A percentile compares a stretch with the other conserved stretches of the same genome.
Evolutionary conservation across 2,113 vertebrate genomes (phyloP).

Genomic region (Phylloscopus trochiloides): DNA sequence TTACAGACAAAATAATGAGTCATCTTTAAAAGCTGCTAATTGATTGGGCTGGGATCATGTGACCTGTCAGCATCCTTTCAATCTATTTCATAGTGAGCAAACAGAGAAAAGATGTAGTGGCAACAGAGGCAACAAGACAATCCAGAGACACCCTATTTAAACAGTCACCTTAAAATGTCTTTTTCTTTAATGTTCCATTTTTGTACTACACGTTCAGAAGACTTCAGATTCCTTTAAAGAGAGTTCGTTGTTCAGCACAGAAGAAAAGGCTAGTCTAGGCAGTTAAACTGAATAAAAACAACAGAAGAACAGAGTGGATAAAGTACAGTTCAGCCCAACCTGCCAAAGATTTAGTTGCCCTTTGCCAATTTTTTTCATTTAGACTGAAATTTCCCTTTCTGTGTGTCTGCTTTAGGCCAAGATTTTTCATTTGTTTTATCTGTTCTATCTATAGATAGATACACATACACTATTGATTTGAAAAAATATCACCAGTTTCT

Average conservation of each 20-base stretch:
- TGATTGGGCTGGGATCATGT: not conserved
- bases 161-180: not conserved
- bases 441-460: not conserved
- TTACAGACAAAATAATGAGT: conserved; percentile 52
- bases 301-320: not conserved
- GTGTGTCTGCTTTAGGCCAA: not conserved
- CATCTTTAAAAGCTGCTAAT: conserved; percentile 34
- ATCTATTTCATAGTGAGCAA: not conserved
- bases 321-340: not conserved
- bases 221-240: not conserved
- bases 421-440: not conserved
- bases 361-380: not conserved
- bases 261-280: not conserved
- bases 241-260: not conserved
- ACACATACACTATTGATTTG: not conserved
- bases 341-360: not conserved
- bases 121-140: not conserved
- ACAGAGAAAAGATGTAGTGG: not conserved
- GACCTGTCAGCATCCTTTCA: not conserved
- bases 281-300: conserved; percentile 2
- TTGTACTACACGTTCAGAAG: not conserved
- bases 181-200: not conserved
- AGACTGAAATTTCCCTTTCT: not conserved
- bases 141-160: not conserved
- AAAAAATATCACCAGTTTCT: not conserved